Evolutionary conservation across 1,140 invertebrate genomes (phyloP), one percentile per base, ranked within the genome.

Genomic region (Camponotus vicinus): DNA sequence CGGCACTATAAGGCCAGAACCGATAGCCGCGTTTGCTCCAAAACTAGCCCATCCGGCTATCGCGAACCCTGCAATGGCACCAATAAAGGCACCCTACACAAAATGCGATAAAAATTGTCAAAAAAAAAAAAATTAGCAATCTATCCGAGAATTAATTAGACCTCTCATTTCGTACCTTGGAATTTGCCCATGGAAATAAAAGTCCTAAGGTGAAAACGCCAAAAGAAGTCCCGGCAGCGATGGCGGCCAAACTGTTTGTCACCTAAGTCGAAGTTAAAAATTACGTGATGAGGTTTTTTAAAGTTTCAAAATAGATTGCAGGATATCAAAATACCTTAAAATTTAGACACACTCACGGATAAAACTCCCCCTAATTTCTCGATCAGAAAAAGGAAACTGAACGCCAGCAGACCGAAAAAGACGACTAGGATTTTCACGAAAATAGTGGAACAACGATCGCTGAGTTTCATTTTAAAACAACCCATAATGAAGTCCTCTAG

Each of bases 151-250:
- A 6, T 88, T 59, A 42, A 69, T 64, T 6, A 64, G 32, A 49
- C 27, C 27, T 32, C 27, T 75, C 27, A 32, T 45, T 34, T 61
- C 7, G 21, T 87, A 94, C 97, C 70, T 96, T 96, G 3, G 96
- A 96, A 92, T 98, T 98, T 34, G 97, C 96, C 97, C 97, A 98
- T 27, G 98, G 98, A 89, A 98, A 96, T 61, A 97, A 95, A 96
- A 98, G 98, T 85, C 98, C 98, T 13, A 99, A 94, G 0, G 97
- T 97, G 93, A 98, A 99, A 18, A 98, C 96, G 3, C 98, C 98
- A 85, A 98, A 97, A 0, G 98, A 97, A 21, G 98, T 97, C 7
- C 98, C 98, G 27, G 97, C 97, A 15, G 98, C 97, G 86, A 98
- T 97, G 3, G 98, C 97, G 73, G 97, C 97, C 64, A 98, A 94